These are phyloP conservation scores for Sprattus sprattus DNA, from an alignment of 2,113 vertebrate species.

Conservation along the genomic window DNA sequence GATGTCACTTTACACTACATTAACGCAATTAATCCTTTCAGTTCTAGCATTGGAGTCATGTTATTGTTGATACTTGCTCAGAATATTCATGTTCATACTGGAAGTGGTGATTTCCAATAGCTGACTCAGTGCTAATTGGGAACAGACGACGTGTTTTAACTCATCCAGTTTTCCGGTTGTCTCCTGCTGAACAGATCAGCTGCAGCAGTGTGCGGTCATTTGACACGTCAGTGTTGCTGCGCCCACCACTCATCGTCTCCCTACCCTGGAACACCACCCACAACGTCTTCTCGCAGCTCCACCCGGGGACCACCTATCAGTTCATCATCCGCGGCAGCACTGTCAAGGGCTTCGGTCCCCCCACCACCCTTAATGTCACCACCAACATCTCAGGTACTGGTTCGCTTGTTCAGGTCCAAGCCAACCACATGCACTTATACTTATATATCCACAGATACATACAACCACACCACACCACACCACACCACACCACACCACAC, in stretches of 20 bases:
- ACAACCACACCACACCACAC: no score
- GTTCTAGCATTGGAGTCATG: background rate
- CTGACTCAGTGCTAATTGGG: background rate
- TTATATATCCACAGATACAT: background rate
- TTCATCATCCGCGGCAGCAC: constrained; percentile 93
- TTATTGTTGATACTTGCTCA: background rate
- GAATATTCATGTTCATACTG: background rate
- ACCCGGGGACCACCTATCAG: constrained; percentile 95
- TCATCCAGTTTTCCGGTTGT: background rate
- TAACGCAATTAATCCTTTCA: background rate
- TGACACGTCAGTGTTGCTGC: constrained; percentile 90
- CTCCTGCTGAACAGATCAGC: constrained; percentile 79
- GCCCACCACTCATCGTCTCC: constrained; percentile 83
- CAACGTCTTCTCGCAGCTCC: constrained; percentile 87
- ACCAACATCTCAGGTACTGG: constrained; percentile 94
- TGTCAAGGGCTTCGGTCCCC: constrained; percentile 89
- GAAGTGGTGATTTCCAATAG: background rate
- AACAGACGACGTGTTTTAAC: background rate
- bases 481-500: no score
- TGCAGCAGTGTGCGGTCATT: constrained; percentile 90
- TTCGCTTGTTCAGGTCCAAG: background rate
- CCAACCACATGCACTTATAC: background rate
- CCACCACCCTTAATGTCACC: constrained; percentile 88
- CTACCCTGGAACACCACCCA: constrained; percentile 90
- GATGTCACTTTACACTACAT: background rate